Evolutionary conservation across 2,113 vertebrate genomes (phyloP).

Genomic region (Tangachromis dhanisi): DNA sequence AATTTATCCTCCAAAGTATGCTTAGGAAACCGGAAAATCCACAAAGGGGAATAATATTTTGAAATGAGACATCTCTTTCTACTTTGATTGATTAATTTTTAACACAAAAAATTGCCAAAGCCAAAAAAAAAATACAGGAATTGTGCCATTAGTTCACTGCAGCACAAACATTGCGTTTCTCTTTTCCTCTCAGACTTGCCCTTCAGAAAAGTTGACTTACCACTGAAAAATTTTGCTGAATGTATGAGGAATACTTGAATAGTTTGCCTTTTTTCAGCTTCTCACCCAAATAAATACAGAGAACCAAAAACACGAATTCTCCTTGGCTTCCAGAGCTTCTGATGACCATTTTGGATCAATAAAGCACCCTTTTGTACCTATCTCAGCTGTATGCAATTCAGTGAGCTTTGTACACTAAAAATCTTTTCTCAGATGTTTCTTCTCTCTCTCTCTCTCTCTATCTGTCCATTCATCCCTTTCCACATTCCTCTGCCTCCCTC

Average conservation of each 20-base stretch:
- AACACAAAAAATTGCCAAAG: background rate
- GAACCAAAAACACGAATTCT: background rate
- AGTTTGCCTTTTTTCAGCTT: background rate
- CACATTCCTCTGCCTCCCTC: background rate
- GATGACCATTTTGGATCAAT: conserved; percentile 8
- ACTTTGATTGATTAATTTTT: background rate
- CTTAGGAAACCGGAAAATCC: background rate
- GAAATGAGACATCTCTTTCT: background rate
- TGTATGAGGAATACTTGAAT: background rate
- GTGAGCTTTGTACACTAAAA: background rate
- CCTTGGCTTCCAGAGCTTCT: background rate
- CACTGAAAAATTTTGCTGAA: background rate
- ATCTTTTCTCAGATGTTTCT: background rate
- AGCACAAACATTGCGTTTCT: background rate
- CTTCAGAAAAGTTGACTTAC: conserved; percentile 1
- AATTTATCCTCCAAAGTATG: conserved; percentile 4
- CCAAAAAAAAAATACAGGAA: background rate
- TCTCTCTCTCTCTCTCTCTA: background rate
- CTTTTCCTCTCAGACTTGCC: background rate
- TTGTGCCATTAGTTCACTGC: background rate
- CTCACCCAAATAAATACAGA: background rate
- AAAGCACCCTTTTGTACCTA: background rate
- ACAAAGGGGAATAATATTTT: background rate
- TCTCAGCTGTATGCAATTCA: background rate
- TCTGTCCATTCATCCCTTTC: background rate